Evolutionary conservation across 1,140 invertebrate genomes (phyloP), one percentile per base, ranked within the genome.

Genomic region (Drosophila lacertosa): DNA sequence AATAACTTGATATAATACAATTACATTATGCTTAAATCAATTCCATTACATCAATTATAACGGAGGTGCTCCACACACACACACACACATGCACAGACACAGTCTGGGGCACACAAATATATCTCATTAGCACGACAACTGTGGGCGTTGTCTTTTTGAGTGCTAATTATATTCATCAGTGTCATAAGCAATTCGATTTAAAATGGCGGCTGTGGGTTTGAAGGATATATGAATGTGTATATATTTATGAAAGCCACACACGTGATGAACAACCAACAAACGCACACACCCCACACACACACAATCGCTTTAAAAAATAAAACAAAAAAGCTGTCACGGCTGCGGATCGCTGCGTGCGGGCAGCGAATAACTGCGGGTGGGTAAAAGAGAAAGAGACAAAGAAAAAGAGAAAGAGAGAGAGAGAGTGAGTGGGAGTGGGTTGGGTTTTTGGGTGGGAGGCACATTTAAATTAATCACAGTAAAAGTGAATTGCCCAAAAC

Each of bases 391-490:
- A n/a, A n/a, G n/a, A n/a, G n/a, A n/a, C n/a, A n/a, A n/a, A n/a
- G n/a, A n/a, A n/a, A n/a, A n/a, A n/a, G n/a, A n/a, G n/a, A n/a
- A n/a, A n/a, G n/a, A n/a, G n/a, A n/a, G 2, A 10, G 11, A 26
- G 16, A 22, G 29, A 22, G n/a, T 13, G 18, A 5, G 33, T 13
- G 42, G 6, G 16, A 33, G 13, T 16, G 57, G 18, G 13, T n/a
- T n/a, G n/a, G n/a, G n/a, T n/a, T n/a, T n/a, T n/a, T n/a, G 13
- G 35, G 48, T 40, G 10, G 47, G 10, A 39, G 65, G 63, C 65
- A 76, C 83, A 86, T 86, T 86, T 86, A 88, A 86, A 86, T 88
- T 86, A 86, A 86, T 86, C 82, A 86, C 82, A 82, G 82, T 86
- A 75, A 86, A 82, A 86, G 82, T 76, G 82, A 86, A 86, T 86